Base-by-base conservation (phyloP, 2,888 invertebrate genomes). In the Ophion ellenae region DNA sequence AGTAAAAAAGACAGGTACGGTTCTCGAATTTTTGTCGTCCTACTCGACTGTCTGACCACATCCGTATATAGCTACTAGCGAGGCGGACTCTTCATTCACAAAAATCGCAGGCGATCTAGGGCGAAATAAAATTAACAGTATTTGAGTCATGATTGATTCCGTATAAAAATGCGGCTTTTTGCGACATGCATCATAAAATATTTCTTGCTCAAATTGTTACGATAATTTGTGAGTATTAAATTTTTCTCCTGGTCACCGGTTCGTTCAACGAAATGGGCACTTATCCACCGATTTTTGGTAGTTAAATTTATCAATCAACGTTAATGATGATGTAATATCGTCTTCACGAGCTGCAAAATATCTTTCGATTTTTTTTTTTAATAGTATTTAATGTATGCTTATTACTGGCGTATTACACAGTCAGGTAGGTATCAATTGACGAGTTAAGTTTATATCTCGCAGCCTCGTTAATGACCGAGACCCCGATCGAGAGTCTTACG, bases 401-500 rank as follows among this genome's bases (percentile, higher is more conserved):
- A 66, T 73, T 57, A 71, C 57, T 57, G 17, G 57, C 14, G 57
- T 59, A 74, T 45, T 67, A 73, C 28, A 57, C 17, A 5, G 66
- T 57, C n/a, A 6, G 17, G 36, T 20, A n/a, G 36, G 11, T 9
- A 45, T 24, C 3, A 36, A 83, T n/a, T 69, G 57, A 77, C 76
- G 83, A 73, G 47, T 73, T 36, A n/a, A 67, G 57, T 14, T 53
- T 63, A 69, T 63, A 73, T 76, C 11, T 61, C 47, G 53, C 36
- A 83, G 59, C 74, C 83, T 83, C 81, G 83, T 64, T 86, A 86
- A 83, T 86, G 83, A 81, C 83, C 81, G 76, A 81, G 81, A 86
- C 81, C 83, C 83, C 63, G 77, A 80, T 86, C 63, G 63, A 64
- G 53, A 79, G 57, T 69, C 57, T 73, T 17, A 53, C 73, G 11